Conservation (phyloP, 1,140 invertebrate species). For the Polypedilum pembai region DNA sequence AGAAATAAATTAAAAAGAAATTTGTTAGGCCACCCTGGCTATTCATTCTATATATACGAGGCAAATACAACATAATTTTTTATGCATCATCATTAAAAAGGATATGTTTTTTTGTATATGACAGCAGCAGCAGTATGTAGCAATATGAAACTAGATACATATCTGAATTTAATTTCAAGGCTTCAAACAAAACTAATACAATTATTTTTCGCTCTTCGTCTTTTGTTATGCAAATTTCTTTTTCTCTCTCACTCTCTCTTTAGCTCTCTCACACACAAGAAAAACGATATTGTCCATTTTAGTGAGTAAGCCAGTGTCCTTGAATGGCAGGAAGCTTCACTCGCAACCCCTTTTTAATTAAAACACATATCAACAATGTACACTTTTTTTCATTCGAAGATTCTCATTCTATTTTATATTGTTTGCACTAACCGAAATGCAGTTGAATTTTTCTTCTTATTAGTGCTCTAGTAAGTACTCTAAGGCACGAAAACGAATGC, state of each 20-base stretch:
- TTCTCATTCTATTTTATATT: no score
- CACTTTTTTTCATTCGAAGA: no score
- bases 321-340: background rate
- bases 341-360: background rate
- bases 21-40: no score
- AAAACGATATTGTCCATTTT: background rate
- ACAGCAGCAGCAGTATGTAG: background rate
- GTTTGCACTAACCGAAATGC: no score
- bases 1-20: no score
- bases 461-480: background rate
- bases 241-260: background rate
- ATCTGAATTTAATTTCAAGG: background rate
- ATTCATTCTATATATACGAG: background rate
- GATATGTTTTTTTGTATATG: constrained; percentile 1
- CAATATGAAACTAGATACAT: constrained; percentile 3
- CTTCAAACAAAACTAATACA: constrained; percentile 1
- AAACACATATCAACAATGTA: background rate
- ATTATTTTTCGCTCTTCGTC: background rate
- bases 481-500: constrained; percentile 9
- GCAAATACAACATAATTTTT: background rate
- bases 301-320: background rate
- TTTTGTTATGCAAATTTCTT: constrained; percentile 13
- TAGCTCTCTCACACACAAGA: background rate
- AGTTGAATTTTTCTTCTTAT: background rate
- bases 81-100: constrained; percentile 17